phyloP scores from a whole-genome alignment of 23 tunicate genomes.

The Clavelina lepadiformis region DNA sequence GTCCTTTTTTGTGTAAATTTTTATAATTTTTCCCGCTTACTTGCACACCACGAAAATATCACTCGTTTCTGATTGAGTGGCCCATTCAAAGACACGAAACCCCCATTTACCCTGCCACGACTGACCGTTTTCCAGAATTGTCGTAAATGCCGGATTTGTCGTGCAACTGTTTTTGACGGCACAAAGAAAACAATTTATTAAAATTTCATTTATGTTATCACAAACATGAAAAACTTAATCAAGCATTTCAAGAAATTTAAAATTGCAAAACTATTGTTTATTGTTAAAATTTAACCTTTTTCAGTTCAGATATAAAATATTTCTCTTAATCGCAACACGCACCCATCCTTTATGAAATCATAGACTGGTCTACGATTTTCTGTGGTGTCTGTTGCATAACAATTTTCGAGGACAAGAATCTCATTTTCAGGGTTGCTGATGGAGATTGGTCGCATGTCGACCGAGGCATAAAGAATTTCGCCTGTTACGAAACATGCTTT shows the following conservation, averaged over 20 bases:
- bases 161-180: conserved; percentile 66
- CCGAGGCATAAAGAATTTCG: conserved; percentile 63
- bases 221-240: neutral
- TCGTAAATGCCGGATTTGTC: conserved; percentile 55
- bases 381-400: conserved; percentile 65
- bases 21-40: too few species aligned
- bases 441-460: conserved; percentile 41
- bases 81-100: conserved; percentile 81
- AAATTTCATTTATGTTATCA: too few species aligned
- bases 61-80: conserved; percentile 9
- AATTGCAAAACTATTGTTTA: too few species aligned
- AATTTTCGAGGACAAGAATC: conserved; percentile 46
- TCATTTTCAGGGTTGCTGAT: conserved; percentile 33
- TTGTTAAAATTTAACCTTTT: too few species aligned
- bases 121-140: conserved; percentile 50
- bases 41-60: conserved; percentile 58
- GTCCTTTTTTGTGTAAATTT: too few species aligned
- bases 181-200: too few species aligned
- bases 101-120: conserved; percentile 51
- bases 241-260: too few species aligned
- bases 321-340: too few species aligned
- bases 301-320: neutral
- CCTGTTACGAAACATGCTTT: conserved; percentile 22
- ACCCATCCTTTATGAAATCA: conserved; percentile 68
- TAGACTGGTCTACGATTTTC: conserved; percentile 29